A percentile compares a stretch with the other conserved stretches of the same genome.
These are phyloP conservation scores for Anorthoa munda DNA, from an alignment of 2,888 invertebrate species.

Conservation along the genomic window DNA sequence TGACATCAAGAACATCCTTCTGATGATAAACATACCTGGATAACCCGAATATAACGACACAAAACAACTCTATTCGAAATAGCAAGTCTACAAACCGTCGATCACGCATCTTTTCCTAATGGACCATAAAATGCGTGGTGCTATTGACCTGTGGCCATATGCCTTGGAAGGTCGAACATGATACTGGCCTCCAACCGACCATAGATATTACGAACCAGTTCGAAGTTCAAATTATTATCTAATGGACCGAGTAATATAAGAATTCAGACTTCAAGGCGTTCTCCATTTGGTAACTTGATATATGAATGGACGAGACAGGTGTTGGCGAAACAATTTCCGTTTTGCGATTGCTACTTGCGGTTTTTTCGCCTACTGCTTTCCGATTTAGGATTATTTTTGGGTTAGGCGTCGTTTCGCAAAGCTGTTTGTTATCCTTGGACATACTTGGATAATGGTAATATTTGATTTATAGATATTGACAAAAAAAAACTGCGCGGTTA, in stretches of 20 bases:
- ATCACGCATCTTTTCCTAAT: slow-evolving; percentile 24
- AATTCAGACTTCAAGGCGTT: slow-evolving; percentile 38
- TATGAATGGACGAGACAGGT: slow-evolving; percentile 59
- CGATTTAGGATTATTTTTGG: slow-evolving; percentile 34
- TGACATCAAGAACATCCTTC: slow-evolving; percentile 23
- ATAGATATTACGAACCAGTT: slow-evolving; percentile 38
- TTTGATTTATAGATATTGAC: slow-evolving; percentile 5
- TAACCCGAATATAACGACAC: slow-evolving; percentile 34
- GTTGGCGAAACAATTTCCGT: slow-evolving; percentile 54
- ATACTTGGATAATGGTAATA: slow-evolving; percentile 5
- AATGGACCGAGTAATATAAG: slow-evolving; percentile 41
- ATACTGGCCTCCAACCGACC: slow-evolving; percentile 40
- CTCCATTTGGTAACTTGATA: slow-evolving; percentile 51
- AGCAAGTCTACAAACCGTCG: slow-evolving; percentile 10
- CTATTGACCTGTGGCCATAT: slow-evolving; percentile 59
- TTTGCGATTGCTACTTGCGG: slow-evolving; percentile 43
- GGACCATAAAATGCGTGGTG: slow-evolving; percentile 37
- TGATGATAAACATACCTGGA: slow-evolving; percentile 26
- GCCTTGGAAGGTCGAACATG: slow-evolving; percentile 39
- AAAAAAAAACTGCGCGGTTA: neutral
- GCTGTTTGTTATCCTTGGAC: slow-evolving; percentile 21
- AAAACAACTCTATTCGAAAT: slow-evolving; percentile 10
- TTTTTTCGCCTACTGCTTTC: slow-evolving; percentile 50
- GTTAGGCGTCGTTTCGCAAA: slow-evolving; percentile 51
- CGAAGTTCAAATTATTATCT: slow-evolving; percentile 54